phyloP scores from a whole-genome alignment of 1,140 invertebrate genomes.

The Mactra quadrangularis region DNA sequence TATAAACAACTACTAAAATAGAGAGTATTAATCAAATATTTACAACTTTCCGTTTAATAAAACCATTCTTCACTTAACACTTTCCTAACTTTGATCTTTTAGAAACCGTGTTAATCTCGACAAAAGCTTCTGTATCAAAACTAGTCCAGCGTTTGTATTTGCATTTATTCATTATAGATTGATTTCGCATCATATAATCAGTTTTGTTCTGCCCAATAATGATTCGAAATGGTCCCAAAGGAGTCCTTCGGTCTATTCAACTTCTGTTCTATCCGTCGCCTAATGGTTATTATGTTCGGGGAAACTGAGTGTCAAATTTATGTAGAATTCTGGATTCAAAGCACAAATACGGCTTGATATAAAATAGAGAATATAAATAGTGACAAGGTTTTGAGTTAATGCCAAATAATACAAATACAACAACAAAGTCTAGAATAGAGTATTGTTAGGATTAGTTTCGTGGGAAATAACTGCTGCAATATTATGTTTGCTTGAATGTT shows the following conservation, averaged over 20 bases:
- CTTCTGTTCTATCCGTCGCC: background rate
- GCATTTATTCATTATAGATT: conserved; percentile 26
- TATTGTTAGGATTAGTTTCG: too few species aligned
- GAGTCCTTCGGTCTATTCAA: conserved; percentile 4
- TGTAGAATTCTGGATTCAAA: conserved; percentile 7
- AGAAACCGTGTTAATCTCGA: too few species aligned
- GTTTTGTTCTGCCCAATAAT: conserved; percentile 21
- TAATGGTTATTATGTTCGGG: conserved; percentile 38
- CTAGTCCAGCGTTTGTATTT: background rate
- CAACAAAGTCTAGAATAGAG: too few species aligned
- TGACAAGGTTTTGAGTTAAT: conserved; percentile 9
- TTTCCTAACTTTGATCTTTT: too few species aligned
- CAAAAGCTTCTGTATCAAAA: too few species aligned
- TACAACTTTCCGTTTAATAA: too few species aligned
- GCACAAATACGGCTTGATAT: conserved; percentile 10
- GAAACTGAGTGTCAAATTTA: conserved; percentile 4
- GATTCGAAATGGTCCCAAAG: conserved; percentile 19
- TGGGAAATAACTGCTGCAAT: too few species aligned
- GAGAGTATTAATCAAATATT: too few species aligned
- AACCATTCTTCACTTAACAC: too few species aligned
- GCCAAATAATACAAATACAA: too few species aligned
- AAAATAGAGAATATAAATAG: background rate
- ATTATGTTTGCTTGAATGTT: too few species aligned
- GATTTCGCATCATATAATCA: conserved; percentile 45
- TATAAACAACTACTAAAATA: too few species aligned